Conservation (phyloP, 2,113 vertebrate genomes). For the Tragelaphus buxtoni region DNA sequence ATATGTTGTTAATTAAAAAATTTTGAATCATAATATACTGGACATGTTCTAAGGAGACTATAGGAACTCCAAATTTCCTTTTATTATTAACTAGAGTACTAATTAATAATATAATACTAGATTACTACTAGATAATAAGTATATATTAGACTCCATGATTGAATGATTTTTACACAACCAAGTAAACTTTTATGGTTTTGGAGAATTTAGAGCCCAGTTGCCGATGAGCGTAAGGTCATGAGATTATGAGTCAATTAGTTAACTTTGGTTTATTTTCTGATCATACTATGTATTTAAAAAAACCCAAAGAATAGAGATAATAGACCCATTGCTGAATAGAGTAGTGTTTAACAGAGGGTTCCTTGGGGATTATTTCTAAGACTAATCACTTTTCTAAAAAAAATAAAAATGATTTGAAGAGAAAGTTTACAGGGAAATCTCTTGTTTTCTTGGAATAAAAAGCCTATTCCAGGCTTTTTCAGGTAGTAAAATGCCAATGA, state of each 20-base stretch:
- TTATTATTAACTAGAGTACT: too few relatives aligned
- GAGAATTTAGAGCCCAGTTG: not conserved
- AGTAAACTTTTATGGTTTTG: conserved; percentile 9
- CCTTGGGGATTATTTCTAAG: not conserved
- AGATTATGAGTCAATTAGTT: not conserved
- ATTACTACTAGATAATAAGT: conserved; percentile 3
- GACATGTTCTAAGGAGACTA: too few relatives aligned
- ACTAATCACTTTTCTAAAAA: not conserved
- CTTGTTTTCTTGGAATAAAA: conserved; percentile 29
- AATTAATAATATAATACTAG: not conserved
- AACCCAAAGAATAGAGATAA: not conserved
- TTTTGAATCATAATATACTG: not conserved
- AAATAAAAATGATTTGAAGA: not conserved
- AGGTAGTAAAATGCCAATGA: conserved; percentile 9
- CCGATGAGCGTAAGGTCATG: not conserved
- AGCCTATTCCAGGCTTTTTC: not conserved
- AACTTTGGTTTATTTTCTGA: not conserved
- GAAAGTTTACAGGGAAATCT: not conserved
- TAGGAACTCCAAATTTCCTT: too few relatives aligned
- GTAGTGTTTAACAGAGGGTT: not conserved
- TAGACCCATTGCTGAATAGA: not conserved
- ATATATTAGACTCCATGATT: not conserved
- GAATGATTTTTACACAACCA: not conserved
- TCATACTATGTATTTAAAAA: not conserved
- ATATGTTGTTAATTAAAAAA: conserved; percentile 18